A percentile compares a stretch with the other conserved stretches of the same genome.
Conservation (phyloP, 2,888 invertebrate species). For the Schrankia costaestrigalis region DNA sequence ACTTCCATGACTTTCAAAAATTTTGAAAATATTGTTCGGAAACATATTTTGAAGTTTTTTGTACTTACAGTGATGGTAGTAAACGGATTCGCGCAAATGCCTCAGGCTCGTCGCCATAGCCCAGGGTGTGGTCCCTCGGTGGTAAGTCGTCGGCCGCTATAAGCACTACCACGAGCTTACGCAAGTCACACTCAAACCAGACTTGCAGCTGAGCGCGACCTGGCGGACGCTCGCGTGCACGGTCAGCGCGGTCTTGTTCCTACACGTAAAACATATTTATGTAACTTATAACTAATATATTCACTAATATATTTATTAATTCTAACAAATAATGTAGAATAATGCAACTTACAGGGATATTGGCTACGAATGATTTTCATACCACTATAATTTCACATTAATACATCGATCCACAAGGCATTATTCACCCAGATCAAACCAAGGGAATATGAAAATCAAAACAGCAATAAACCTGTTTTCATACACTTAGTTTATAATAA, state of each 20-base stretch:
- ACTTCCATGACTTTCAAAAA: neutral
- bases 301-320: too few relatives aligned
- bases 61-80: constrained; percentile 88
- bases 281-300: constrained; percentile 15
- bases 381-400: constrained; percentile 1
- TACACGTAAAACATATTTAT: constrained; percentile 34
- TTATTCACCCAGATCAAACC: neutral
- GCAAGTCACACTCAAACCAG: constrained; percentile 92
- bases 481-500: constrained; percentile 13
- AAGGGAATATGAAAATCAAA: constrained; percentile 5
- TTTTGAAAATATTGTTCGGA: neutral
- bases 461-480: constrained; percentile 12
- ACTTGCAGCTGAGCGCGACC: constrained; percentile 93
- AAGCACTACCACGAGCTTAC: constrained; percentile 91
- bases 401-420: neutral
- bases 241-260: constrained; percentile 72
- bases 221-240: constrained; percentile 83
- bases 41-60: neutral
- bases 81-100: constrained; percentile 92
- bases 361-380: constrained; percentile 7
- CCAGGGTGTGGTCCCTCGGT: constrained; percentile 87
- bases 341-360: constrained; percentile 27
- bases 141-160: constrained; percentile 93
- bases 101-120: constrained; percentile 89
- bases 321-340: constrained; percentile 25